Percentiles rank a stretch among this genome's conserved stretches.
Evolutionary conservation across 2,888 invertebrate species (phyloP).

Genomic region (Dioctria linearis): DNA sequence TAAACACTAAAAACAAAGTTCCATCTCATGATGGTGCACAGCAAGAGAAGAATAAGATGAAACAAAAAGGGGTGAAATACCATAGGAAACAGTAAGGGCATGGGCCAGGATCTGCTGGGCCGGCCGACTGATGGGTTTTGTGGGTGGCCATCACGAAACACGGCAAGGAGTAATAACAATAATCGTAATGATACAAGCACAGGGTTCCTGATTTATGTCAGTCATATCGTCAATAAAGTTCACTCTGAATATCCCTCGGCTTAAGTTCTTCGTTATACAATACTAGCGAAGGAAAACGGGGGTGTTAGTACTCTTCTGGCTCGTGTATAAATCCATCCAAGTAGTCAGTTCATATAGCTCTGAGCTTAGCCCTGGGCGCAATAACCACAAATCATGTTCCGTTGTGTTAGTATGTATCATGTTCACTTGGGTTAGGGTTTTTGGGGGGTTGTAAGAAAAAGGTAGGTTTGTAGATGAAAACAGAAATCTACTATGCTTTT

Average conservation of each 20-base stretch:
- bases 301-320: conserved; percentile 36
- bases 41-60: conserved; percentile 46
- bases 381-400: conserved; percentile 56
- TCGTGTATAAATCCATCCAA: conserved; percentile 58
- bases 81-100: conserved; percentile 22
- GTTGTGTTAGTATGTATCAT: conserved; percentile 49
- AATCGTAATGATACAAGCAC: conserved; percentile 62
- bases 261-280: conserved; percentile 47
- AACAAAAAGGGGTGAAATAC: conserved; percentile 49
- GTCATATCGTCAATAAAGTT: conserved; percentile 64
- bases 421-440: conserved; percentile 6
- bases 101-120: background rate
- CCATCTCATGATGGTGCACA: background rate
- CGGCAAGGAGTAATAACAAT: conserved; percentile 63
- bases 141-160: conserved; percentile 57
- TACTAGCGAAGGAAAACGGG: conserved; percentile 40
- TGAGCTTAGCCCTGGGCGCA: conserved; percentile 55
- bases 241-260: conserved; percentile 58
- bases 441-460: background rate
- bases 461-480: no score
- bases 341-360: conserved; percentile 58
- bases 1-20: background rate
- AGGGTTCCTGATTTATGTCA: conserved; percentile 63
- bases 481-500: conserved; percentile 18
- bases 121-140: background rate